Evolutionary conservation across 2,113 vertebrate species (phyloP).

Genomic region (Phainopepla nitens): DNA sequence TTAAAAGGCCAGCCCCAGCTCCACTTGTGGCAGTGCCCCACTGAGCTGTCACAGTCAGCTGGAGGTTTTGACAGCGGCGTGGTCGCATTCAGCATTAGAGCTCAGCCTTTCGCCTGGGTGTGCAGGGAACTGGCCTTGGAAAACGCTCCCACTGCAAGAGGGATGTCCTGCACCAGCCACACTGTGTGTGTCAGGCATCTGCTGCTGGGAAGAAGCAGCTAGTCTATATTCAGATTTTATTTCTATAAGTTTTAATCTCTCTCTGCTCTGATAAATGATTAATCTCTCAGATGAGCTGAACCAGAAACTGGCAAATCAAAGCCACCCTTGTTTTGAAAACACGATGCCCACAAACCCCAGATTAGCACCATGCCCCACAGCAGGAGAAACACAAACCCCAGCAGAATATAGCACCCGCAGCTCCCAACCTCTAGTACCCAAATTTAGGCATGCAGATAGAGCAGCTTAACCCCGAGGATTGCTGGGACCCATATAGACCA

Average conservation of each 20-base stretch:
- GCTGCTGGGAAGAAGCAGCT: background rate
- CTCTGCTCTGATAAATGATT: background rate
- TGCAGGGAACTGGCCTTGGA: background rate
- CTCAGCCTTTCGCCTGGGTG: background rate
- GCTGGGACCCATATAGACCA: conserved; percentile 53
- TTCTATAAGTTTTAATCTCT: background rate
- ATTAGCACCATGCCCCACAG: background rate
- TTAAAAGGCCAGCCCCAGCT: background rate
- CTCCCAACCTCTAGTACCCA: conserved; percentile 37
- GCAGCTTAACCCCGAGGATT: conserved; percentile 26
- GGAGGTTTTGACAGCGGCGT: background rate
- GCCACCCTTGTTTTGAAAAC: conserved; percentile 15
- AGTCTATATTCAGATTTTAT: background rate
- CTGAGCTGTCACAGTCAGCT: background rate
- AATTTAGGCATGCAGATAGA: conserved; percentile 58
- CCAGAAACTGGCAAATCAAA: conserved; percentile 38
- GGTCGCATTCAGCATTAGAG: background rate
- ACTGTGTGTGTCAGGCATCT: background rate
- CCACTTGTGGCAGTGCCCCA: accelerated
- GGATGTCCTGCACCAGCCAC: background rate
- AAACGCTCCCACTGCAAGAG: background rate
- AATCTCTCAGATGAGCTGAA: background rate
- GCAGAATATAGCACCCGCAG: conserved; percentile 44
- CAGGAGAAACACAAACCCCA: conserved; percentile 40
- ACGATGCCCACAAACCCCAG: background rate